Base-by-base conservation (phyloP, 2,888 invertebrate genomes). In the Monoplex corrugatus region DNA sequence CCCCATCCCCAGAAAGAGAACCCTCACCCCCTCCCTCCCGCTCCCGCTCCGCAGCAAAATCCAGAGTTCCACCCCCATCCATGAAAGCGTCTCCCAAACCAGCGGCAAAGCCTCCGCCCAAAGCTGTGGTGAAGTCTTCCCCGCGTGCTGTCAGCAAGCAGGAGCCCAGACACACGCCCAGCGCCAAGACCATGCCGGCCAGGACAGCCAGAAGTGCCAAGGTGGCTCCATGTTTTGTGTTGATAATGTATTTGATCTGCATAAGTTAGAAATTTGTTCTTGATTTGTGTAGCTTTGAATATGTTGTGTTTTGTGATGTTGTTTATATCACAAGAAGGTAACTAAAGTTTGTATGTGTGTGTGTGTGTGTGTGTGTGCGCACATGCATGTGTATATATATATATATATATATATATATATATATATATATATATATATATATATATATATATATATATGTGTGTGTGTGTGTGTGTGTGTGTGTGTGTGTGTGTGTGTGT, bases 1-100 rank as follows among this genome's bases (percentile, higher is more conserved):
- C 90, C 19, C 89, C 89, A 80, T 87, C 91, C 16, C 89, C 85
- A 10, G 75, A 57, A n/a, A 40, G 78, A 32, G 50, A 78, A 10
- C 89, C 90, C 16, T 87, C 90, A 0, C 89, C 89, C 45, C 72
- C 89, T 2, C 89, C 87, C 13, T 13, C 80, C 1, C 72, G 35
- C 40, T 89, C 91, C 3, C 87, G 78, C 82, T 75, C 90, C 19
- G 23, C 45, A 3, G 63, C 90, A 40, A 84, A 82, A 45, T 80
- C 89, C 86, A 63, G 80, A 80, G 35, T 88, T 89, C 82, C 83
- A 50, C 32, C 88, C 88, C 82, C 87, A 10, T 2, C 87, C 6
- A 5, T 19, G 38, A 72, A 16, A 19, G 78, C 32, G 40, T n/a
- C 45, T 10, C 28, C 78, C n/a, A 40, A 35, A 3, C 82, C 86